Conservation (phyloP, 2,797 vertebrate species). For the Peromyscus nudipes region DNA sequence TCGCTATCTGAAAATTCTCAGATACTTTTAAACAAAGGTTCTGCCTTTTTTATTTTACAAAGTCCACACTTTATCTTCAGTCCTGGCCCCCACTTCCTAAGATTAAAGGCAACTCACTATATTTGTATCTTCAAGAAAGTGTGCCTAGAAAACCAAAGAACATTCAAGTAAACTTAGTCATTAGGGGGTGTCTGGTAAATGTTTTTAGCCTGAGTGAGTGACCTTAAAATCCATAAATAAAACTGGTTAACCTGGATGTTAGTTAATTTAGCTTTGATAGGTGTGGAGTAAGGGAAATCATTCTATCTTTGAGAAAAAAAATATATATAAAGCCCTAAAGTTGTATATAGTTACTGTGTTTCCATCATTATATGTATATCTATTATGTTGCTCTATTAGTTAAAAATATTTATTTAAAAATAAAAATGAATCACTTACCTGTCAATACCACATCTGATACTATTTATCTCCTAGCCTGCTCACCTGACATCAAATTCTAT, state of each 20-base stretch:
- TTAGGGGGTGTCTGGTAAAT: neutral
- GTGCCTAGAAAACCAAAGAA: neutral
- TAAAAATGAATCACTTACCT: neutral
- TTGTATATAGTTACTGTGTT: neutral
- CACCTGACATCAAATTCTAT: neutral
- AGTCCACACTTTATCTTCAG: neutral
- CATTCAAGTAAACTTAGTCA: neutral
- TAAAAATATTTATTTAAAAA: conserved; percentile 18
- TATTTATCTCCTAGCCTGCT: neutral
- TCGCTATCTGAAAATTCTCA: neutral
- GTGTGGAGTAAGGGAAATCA: fast-evolving
- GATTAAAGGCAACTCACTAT: neutral
- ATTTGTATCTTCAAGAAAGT: neutral
- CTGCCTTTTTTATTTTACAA: neutral
- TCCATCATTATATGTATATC: neutral
- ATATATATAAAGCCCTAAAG: neutral
- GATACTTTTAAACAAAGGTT: conserved; percentile 19
- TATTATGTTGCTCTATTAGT: conserved; percentile 13
- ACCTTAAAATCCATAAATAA: neutral
- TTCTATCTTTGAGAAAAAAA: conserved; percentile 26
- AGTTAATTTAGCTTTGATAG: conserved; percentile 17
- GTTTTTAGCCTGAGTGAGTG: neutral
- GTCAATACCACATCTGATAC: neutral
- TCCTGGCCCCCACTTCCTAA: neutral
- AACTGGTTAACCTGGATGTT: neutral